Conservation (phyloP, 2,797 vertebrate genomes). For the Melanotaenia boesemani region DNA sequence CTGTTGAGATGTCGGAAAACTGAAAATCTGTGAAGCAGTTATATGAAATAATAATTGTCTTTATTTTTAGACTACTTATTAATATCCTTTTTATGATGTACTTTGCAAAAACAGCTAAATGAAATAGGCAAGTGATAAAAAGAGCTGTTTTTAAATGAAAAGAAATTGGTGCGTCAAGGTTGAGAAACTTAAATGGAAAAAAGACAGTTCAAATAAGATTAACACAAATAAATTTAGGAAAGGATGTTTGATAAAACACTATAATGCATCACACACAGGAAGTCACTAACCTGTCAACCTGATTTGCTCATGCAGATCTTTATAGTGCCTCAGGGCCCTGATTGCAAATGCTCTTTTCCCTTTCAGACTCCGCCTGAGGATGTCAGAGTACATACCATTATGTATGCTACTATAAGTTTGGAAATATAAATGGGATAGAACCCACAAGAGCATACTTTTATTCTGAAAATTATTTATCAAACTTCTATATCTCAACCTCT, state of each 20-base stretch:
- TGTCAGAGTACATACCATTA: not conserved
- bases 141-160: too few species aligned
- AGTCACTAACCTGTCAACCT: slow-evolving; percentile 2
- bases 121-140: not conserved
- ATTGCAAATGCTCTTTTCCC: not conserved
- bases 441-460: not conserved
- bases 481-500: not conserved
- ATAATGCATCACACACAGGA: not conserved
- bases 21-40: not conserved
- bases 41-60: slow-evolving; percentile 3
- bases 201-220: not conserved
- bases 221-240: not conserved
- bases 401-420: not conserved
- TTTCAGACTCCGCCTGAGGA: slow-evolving; percentile 4
- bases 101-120: not conserved
- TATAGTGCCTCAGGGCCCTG: not conserved
- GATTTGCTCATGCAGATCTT: not conserved
- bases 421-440: not conserved
- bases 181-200: not conserved
- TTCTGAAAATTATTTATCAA: too few species aligned
- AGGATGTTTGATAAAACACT: not conserved
- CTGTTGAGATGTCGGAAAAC: slow-evolving; percentile 12
- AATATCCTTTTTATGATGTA: not conserved
- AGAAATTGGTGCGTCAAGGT: too few species aligned
- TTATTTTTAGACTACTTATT: slow-evolving; percentile 1